These are phyloP conservation scores for Chaitophorus viminalis DNA, from an alignment of 2,888 invertebrate genomes.

Conservation along the genomic window DNA sequence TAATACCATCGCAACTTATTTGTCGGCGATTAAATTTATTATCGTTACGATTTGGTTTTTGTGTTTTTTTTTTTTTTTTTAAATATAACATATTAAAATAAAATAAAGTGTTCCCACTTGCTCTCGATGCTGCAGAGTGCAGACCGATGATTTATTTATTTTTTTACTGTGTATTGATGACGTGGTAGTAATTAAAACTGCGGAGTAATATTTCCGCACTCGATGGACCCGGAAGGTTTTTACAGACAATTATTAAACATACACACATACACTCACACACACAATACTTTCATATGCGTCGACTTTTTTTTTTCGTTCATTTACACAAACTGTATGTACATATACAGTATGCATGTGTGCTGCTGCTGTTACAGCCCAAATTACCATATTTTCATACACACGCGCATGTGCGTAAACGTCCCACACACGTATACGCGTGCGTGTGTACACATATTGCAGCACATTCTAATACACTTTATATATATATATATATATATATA, in stretches of 20 bases:
- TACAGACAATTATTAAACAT: slow-evolving; percentile 53
- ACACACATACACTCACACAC: neutral
- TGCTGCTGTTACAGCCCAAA: slow-evolving; percentile 20
- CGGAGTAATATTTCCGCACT: slow-evolving; percentile 59
- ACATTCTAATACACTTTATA: neutral
- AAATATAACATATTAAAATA: neutral
- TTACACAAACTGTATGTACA: slow-evolving; percentile 7
- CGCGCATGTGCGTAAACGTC: neutral
- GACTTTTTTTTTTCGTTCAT: slow-evolving; percentile 25
- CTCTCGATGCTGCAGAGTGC: neutral
- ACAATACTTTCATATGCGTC: neutral
- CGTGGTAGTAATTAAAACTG: slow-evolving; percentile 59
- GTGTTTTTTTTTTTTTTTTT: neutral
- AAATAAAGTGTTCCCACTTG: slow-evolving; percentile 3
- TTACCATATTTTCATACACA: slow-evolving; percentile 45
- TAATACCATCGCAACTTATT: neutral
- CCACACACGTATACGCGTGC: neutral
- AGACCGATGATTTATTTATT: slow-evolving; percentile 54
- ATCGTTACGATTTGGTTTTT: slow-evolving; percentile 2
- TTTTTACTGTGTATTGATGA: slow-evolving; percentile 59
- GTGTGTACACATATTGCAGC: neutral
- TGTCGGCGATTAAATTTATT: neutral
- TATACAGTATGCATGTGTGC: neutral
- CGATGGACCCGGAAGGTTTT: slow-evolving; percentile 54
- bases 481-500: too few species aligned